Conservation (phyloP, 2,797 vertebrate genomes). For the Moxostoma hubbsi region DNA sequence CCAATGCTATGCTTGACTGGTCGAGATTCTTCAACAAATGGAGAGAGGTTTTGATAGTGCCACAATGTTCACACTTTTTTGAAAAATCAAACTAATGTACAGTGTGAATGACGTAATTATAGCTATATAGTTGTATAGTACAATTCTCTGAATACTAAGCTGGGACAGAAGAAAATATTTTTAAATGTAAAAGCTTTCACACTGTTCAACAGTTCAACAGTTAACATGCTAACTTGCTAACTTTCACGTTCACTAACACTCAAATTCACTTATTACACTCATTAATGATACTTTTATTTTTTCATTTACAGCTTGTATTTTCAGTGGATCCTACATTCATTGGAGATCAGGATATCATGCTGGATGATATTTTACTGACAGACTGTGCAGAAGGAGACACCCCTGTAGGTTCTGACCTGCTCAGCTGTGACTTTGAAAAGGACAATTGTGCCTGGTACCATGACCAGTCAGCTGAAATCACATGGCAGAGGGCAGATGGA, state of each 20-base stretch:
- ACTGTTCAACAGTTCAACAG: too few species aligned
- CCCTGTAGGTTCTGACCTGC: slow-evolving; percentile 69
- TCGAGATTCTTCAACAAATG: too few species aligned
- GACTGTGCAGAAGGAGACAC: slow-evolving; percentile 71
- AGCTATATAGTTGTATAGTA: too few species aligned
- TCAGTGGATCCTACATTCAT: fast-evolving
- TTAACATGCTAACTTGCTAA: not conserved
- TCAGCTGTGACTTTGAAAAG: slow-evolving; percentile 77
- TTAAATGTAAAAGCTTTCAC: too few species aligned
- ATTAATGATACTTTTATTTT: not conserved
- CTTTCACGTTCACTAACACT: too few species aligned
- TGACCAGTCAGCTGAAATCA: slow-evolving; percentile 65
- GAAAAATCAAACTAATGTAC: too few species aligned
- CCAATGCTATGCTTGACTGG: too few species aligned
- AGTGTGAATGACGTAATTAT: too few species aligned
- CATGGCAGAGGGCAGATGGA: slow-evolving; percentile 63
- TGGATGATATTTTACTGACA: slow-evolving; percentile 76
- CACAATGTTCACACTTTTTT: too few species aligned
- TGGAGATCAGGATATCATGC: slow-evolving; percentile 57
- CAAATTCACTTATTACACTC: not conserved
- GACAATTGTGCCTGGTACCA: slow-evolving; percentile 77
- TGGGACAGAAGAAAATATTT: too few species aligned
- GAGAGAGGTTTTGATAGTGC: too few species aligned
- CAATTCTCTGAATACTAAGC: too few species aligned
- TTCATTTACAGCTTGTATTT: slow-evolving; percentile 69